phyloP scores from a whole-genome alignment of 1,140 invertebrate species.

The Drosophila baimaii region DNA sequence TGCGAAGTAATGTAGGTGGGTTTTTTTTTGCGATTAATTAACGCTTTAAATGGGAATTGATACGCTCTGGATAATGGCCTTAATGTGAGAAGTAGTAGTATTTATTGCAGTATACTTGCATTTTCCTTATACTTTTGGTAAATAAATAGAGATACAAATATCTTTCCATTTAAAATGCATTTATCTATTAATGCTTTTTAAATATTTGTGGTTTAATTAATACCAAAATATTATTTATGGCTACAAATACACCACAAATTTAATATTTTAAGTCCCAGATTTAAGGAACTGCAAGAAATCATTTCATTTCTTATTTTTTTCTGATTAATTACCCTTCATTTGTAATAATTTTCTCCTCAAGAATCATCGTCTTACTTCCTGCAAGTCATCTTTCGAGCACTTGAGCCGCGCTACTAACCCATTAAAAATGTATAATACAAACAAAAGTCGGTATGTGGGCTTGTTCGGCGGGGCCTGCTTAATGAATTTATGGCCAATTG shows the following conservation, averaged over 20 bases:
- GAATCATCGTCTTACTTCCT: slow-evolving; percentile 17
- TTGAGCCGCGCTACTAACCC: slow-evolving; percentile 42
- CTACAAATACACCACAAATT: background rate
- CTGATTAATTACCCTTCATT: background rate
- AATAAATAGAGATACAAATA: background rate
- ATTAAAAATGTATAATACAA: slow-evolving; percentile 43
- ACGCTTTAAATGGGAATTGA: background rate
- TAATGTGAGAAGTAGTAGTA: background rate
- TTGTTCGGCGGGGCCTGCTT: slow-evolving; percentile 19
- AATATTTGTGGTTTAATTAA: background rate
- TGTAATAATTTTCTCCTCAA: background rate
- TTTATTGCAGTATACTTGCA: background rate
- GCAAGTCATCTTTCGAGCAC: slow-evolving; percentile 27
- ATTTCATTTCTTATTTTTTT: background rate
- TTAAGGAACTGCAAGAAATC: background rate
- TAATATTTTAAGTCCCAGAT: too few relatives aligned
- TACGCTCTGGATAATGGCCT: background rate
- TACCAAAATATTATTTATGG: background rate
- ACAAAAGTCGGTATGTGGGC: slow-evolving; percentile 40
- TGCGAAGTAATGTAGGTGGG: slow-evolving; percentile 1
- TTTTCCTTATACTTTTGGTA: background rate
- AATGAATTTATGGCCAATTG: slow-evolving; percentile 71
- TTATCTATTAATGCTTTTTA: background rate
- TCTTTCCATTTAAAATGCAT: too few relatives aligned
- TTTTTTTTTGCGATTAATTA: slow-evolving; percentile 12